Evolutionary conservation across 2,113 vertebrate species (phyloP).

Genomic region (cattle (Bos taurus)): ARS-UCD2.0 NC_037328.1:53504001-53504500

Average conservation of each 20-base stretch:
- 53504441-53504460: neutral
- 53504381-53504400: neutral
- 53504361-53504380: neutral
- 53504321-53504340: neutral
- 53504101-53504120: no score
- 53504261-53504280: neutral
- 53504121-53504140: no score
- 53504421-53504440: neutral
- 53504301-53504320: neutral
- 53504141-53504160: no score
- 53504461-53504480: neutral
- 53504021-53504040: neutral
- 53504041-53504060: no score
- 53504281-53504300: neutral
- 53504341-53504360: neutral
- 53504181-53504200: neutral
- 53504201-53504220: rapidly evolving
- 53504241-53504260: neutral
- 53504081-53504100: no score
- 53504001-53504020: neutral
- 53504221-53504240: neutral
- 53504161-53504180: neutral
- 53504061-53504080: rapidly evolving
- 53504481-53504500: neutral
- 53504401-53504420: neutral